Percentiles rank a stretch among this genome's conserved stretches.
Evolutionary conservation across 2,113 vertebrate species (phyloP).

Genomic region (Triplophysa rosa): DNA sequence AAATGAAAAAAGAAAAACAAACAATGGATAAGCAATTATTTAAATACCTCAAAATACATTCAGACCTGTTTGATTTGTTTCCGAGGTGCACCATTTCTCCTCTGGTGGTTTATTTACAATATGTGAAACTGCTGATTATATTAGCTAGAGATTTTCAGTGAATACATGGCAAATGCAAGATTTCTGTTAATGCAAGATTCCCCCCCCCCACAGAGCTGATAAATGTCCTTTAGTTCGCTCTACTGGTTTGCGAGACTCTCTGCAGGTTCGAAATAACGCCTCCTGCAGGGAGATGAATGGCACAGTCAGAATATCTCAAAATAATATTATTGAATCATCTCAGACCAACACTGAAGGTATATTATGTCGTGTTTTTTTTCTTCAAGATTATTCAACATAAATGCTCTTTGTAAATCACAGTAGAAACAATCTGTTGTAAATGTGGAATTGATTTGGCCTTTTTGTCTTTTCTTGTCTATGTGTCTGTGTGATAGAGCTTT

Average conservation of each 20-base stretch:
- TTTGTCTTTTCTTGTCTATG: background rate
- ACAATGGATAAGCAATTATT: too few relatives aligned
- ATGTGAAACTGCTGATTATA: background rate
- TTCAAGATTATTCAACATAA: too few relatives aligned
- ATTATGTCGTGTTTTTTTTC: background rate
- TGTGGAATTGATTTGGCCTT: background rate
- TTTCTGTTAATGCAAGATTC: too few relatives aligned
- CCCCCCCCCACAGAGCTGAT: slow-evolving; percentile 57
- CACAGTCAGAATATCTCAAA: slow-evolving; percentile 46
- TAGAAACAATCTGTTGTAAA: background rate
- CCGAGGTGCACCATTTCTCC: background rate
- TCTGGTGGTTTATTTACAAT: background rate
- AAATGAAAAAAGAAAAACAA: too few relatives aligned
- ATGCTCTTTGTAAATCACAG: too few relatives aligned
- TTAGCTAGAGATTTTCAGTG: background rate
- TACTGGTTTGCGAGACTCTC: slow-evolving; percentile 50
- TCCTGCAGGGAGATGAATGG: slow-evolving; percentile 61
- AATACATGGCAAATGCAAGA: background rate
- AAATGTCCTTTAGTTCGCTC: slow-evolving; percentile 55
- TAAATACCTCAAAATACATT: too few relatives aligned
- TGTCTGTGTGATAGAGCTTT: slow-evolving; percentile 51
- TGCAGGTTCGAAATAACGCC: slow-evolving; percentile 55
- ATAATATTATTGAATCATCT: slow-evolving; percentile 38
- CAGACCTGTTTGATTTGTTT: too few relatives aligned
- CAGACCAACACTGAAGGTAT: slow-evolving; percentile 54